These are phyloP conservation scores for Entomobrya proxima DNA, from an alignment of 2,888 invertebrate genomes.

Conservation along the genomic window DNA sequence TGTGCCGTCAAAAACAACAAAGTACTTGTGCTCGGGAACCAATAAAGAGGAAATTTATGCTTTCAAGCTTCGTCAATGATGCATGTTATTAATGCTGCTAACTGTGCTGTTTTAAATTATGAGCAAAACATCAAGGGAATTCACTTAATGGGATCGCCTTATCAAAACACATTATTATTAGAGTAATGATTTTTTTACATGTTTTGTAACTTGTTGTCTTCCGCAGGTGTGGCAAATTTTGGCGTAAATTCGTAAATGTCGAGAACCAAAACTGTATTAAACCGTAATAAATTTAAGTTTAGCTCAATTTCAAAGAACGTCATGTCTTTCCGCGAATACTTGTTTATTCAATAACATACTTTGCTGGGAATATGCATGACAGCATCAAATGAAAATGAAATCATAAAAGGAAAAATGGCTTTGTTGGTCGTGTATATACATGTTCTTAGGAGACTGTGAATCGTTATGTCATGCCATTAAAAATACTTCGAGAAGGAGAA, in stretches of 20 bases:
- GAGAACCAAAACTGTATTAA: slow-evolving; percentile 40
- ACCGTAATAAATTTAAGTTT: neutral
- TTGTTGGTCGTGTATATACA: too few species aligned
- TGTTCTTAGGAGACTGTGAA: neutral
- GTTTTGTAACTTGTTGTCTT: slow-evolving; percentile 22
- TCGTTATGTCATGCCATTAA: slow-evolving; percentile 6
- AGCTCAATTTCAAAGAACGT: neutral
- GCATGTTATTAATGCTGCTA: slow-evolving; percentile 13
- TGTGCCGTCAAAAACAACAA: slow-evolving; percentile 7
- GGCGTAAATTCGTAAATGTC: slow-evolving; percentile 18
- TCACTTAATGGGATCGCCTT: neutral
- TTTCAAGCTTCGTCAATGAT: slow-evolving; percentile 1
- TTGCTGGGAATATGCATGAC: too few species aligned
- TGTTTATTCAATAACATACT: too few species aligned
- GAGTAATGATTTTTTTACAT: neutral
- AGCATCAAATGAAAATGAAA: too few species aligned
- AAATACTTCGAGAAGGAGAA: slow-evolving; percentile 11
- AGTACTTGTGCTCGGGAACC: neutral
- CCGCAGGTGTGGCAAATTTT: slow-evolving; percentile 20
- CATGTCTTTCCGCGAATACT: too few species aligned
- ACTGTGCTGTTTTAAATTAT: neutral
- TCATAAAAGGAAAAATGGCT: too few species aligned
- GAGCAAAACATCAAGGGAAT: neutral
- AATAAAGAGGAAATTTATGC: neutral
- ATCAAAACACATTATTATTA: neutral